Evolutionary conservation across 2,888 invertebrate species (phyloP).

Genomic region (Crioceris asparagi): DNA sequence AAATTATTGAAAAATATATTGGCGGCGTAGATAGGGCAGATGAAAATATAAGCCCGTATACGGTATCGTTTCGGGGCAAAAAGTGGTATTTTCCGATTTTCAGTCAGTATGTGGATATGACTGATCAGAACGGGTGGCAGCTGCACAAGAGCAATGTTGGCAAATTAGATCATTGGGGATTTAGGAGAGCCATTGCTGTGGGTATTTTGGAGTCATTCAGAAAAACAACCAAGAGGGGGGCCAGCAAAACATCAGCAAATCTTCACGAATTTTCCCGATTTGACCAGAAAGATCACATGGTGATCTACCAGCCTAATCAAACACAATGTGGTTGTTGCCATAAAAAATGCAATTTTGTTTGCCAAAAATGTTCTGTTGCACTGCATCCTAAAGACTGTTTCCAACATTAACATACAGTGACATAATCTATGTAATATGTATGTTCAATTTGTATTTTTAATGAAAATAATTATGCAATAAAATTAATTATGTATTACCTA

Average conservation of each 20-base stretch:
- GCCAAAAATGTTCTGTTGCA: constrained; percentile 1
- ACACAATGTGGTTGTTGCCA: background rate
- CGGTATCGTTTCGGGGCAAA: background rate
- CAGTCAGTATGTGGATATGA: constrained; percentile 2
- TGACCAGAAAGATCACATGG: background rate
- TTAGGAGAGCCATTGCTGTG: background rate
- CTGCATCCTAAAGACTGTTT: constrained; percentile 3
- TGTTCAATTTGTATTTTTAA: too few species aligned
- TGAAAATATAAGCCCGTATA: constrained; percentile 1
- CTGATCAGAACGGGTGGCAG: constrained; percentile 1
- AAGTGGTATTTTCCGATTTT: constrained; percentile 4
- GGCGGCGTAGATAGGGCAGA: background rate
- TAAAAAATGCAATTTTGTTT: constrained; percentile 1
- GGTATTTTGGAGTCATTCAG: constrained; percentile 1
- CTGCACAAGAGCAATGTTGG: background rate
- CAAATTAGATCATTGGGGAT: background rate
- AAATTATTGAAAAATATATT: background rate
- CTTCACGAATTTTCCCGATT: background rate
- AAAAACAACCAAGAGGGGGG: background rate
- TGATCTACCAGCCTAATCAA: background rate
- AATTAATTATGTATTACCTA: too few species aligned
- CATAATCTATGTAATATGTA: too few species aligned
- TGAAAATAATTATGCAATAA: too few species aligned
- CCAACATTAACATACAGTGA: background rate
- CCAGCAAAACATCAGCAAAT: background rate